Percentiles rank a stretch among this genome's conserved stretches.
These are phyloP conservation scores for Macrophya annulata DNA, from an alignment of 2,888 invertebrate species.

Conservation along the genomic window DNA sequence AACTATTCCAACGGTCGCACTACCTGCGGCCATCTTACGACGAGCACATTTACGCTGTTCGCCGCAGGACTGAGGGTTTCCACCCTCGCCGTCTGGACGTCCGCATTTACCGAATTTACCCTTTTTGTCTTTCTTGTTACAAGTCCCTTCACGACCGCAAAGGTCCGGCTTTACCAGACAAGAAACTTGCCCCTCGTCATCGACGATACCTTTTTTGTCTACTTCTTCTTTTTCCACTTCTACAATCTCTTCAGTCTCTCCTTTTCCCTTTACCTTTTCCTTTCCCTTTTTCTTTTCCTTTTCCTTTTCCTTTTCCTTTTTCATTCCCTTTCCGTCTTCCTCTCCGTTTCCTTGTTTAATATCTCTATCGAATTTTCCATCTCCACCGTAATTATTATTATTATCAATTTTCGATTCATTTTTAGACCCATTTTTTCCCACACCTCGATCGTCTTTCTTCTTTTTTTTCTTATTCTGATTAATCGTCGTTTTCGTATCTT, in stretches of 20 bases:
- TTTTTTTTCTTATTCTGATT: background rate
- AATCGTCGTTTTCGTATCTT: background rate
- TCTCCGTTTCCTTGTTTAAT: background rate
- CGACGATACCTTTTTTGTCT: background rate
- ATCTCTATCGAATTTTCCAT: slow-evolving; percentile 6
- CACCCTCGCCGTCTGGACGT: slow-evolving; percentile 47
- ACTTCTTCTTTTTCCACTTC: background rate
- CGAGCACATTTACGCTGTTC: slow-evolving; percentile 43
- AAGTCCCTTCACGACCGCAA: slow-evolving; percentile 43
- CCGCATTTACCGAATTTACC: slow-evolving; percentile 45
- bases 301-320: background rate
- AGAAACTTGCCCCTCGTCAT: slow-evolving; percentile 5
- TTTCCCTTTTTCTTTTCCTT: background rate
- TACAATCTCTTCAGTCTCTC: background rate
- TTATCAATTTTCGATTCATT: background rate
- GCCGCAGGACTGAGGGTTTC: slow-evolving; percentile 25
- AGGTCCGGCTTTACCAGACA: slow-evolving; percentile 9
- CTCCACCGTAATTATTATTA: background rate
- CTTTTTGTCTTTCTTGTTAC: slow-evolving; percentile 41
- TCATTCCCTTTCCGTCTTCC: background rate
- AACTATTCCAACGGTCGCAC: slow-evolving; percentile 47
- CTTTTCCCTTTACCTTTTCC: background rate
- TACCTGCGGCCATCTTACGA: slow-evolving; percentile 35
- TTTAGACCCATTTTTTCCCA: background rate
- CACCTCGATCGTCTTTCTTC: background rate